These are phyloP conservation scores for Euspilapteryx auroguttella DNA, from an alignment of 2,888 invertebrate species.

Conservation along the genomic window DNA sequence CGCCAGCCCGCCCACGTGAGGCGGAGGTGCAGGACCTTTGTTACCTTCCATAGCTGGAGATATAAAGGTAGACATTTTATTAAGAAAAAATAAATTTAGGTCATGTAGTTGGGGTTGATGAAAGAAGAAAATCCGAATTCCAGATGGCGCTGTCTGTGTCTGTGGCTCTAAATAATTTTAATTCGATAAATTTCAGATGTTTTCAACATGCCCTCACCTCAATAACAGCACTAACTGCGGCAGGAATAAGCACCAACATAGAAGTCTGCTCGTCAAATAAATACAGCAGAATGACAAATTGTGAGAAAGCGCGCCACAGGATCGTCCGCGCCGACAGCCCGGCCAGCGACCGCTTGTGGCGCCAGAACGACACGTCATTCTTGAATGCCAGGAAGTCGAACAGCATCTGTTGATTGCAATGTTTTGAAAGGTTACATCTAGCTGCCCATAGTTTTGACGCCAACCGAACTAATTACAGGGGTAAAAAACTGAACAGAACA, in stretches of 20 bases:
- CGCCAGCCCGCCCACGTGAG: conserved; percentile 41
- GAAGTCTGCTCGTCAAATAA: conserved; percentile 92
- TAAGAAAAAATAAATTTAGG: too few relatives aligned
- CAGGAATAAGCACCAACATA: conserved; percentile 82
- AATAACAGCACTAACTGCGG: conserved; percentile 83
- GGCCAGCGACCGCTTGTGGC: conserved; percentile 79
- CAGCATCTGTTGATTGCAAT: conserved; percentile 74
- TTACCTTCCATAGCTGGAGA: conserved; percentile 89
- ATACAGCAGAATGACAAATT: conserved; percentile 88
- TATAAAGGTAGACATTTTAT: conserved; percentile 6
- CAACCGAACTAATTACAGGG: too few relatives aligned
- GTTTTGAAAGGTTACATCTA: too few relatives aligned
- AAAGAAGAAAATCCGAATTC: too few relatives aligned
- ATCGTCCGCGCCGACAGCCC: conserved; percentile 89
- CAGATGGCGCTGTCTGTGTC: too few relatives aligned
- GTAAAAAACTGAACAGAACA: too few relatives aligned
- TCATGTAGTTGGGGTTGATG: too few relatives aligned
- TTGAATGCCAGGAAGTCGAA: conserved; percentile 98
- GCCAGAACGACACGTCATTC: conserved; percentile 97
- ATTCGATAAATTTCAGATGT: too few relatives aligned
- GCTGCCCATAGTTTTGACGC: too few relatives aligned
- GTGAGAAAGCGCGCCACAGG: conserved; percentile 93
- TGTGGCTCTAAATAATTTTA: too few relatives aligned
- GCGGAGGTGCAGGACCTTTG: conserved; percentile 83
- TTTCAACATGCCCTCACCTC: too few relatives aligned